Evolutionary conservation across 92 coral and sea anemone species (phyloP).

Genomic region (Phymanthus crucifer): DNA sequence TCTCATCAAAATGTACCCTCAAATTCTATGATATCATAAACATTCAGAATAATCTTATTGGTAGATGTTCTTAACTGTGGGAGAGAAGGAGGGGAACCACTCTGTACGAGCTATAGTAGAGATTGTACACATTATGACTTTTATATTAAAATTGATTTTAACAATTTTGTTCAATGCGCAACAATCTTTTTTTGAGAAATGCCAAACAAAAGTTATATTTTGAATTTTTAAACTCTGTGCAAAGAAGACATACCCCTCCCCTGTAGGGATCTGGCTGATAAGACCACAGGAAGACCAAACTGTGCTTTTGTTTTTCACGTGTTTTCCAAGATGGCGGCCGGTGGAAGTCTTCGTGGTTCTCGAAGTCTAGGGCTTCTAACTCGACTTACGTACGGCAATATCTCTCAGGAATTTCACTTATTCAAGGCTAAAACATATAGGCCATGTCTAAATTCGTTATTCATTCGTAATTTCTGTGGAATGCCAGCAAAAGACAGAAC

Average conservation of each 20-base stretch:
- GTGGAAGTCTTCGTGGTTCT: constrained; percentile 10
- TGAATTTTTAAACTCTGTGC: neutral
- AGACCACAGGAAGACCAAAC: neutral
- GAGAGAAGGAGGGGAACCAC: no score
- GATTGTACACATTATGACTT: no score
- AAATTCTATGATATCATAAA: no score
- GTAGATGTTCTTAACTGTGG: no score
- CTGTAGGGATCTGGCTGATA: constrained; percentile 11
- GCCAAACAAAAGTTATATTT: no score
- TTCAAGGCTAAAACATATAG: neutral
- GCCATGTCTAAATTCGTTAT: neutral
- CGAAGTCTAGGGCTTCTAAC: neutral
- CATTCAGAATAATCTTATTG: neutral
- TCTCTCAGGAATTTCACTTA: neutral
- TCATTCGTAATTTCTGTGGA: neutral
- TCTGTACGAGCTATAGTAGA: no score
- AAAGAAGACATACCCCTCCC: neutral
- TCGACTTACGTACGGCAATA: neutral
- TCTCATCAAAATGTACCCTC: no score
- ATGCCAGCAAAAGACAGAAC: neutral
- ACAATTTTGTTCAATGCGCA: no score
- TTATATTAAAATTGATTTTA: no score
- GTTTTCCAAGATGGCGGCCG: constrained; percentile 58
- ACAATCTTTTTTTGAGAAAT: no score
- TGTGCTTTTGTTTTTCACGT: neutral